Base-by-base conservation (phyloP, 37 sponge, comb jelly and placozoan species). In the Spongilla lacustris region DNA sequence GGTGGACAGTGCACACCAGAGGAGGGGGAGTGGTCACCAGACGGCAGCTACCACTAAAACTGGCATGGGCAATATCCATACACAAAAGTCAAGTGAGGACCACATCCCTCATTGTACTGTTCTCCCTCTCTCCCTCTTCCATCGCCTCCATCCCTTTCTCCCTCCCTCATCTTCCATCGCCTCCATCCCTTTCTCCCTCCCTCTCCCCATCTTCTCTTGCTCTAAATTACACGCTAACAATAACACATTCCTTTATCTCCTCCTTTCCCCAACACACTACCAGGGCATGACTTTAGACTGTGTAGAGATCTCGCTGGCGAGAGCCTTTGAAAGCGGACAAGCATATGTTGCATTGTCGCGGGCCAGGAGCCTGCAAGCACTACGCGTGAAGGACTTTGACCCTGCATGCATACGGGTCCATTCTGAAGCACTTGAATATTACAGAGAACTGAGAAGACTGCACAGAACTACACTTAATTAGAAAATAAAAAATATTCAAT, bases 201-300 rank as follows among this genome's bases (percentile, higher is more conserved):
- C 6, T 6, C 26, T 29, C 5, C 71, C 2, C 11, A 17, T 58
- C 19, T 17, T 1, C 71, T 8, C 28, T 58, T 1, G 19, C 1
- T 14, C 19, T 17, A 17, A 1, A 17, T 58, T 58, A 58, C 58
- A 58, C 19, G 21, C 58, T 10, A 4, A 46, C 46, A 46, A 4
- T 10, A 10, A 29, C 71, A 76, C 25, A 28, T 10, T 8, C 25
- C 5, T n/a, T n/a, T n/a, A n/a, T n/a, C n/a, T n/a, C n/a, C n/a
- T n/a, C n/a, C n/a, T n/a, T n/a, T n/a, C n/a, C n/a, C n/a, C n/a
- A n/a, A 33, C 6, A 33, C 35, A 32, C 35, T 31, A 46, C 46
- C 46, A 94, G 95, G 97, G 97, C 19, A 96, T 94, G 95, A 90
- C 97, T 27, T 75, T 96, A 70, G 97, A 96, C 85, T 96, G 97